These are phyloP conservation scores for Crematogaster levior DNA, from an alignment of 2,888 invertebrate species.

Conservation along the genomic window DNA sequence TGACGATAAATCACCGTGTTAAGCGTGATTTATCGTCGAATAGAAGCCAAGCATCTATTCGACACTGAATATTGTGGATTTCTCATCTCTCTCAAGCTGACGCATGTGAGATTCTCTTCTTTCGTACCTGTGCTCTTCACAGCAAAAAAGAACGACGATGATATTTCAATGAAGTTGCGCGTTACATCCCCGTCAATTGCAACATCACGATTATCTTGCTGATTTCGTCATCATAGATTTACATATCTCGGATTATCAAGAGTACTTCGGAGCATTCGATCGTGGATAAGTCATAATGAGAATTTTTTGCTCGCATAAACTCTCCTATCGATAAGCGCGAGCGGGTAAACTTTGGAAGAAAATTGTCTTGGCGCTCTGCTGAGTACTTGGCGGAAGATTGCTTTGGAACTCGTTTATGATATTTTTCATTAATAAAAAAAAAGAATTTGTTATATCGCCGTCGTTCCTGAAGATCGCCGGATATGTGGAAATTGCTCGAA, in stretches of 20 bases:
- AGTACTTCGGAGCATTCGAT: conserved; percentile 14
- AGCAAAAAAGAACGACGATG: conserved; percentile 15
- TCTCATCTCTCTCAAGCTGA: not conserved
- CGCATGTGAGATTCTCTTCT: conserved; percentile 2
- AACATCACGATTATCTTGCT: conserved; percentile 27
- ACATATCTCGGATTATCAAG: not conserved
- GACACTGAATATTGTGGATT: conserved; percentile 7
- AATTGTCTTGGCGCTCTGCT: conserved; percentile 33
- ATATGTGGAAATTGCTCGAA: conserved; percentile 28
- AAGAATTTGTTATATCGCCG: conserved; percentile 23
- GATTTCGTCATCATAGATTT: not conserved
- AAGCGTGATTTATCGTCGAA: too few relatives aligned
- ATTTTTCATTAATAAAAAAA: conserved; percentile 45
- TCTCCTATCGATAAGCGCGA: conserved; percentile 24
- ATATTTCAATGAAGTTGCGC: not conserved
- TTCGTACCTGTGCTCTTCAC: not conserved
- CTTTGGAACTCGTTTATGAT: conserved; percentile 51
- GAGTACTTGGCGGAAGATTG: conserved; percentile 43
- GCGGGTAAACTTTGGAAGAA: conserved; percentile 36
- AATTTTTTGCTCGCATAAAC: conserved; percentile 32
- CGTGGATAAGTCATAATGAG: conserved; percentile 47
- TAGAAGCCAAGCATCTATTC: conserved; percentile 23
- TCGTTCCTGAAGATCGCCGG: not conserved
- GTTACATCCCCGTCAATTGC: conserved; percentile 49
- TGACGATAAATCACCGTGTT: conserved; percentile 58